Conservation (phyloP, 1,140 invertebrate species). For the Neocloeon triangulifer region DNA sequence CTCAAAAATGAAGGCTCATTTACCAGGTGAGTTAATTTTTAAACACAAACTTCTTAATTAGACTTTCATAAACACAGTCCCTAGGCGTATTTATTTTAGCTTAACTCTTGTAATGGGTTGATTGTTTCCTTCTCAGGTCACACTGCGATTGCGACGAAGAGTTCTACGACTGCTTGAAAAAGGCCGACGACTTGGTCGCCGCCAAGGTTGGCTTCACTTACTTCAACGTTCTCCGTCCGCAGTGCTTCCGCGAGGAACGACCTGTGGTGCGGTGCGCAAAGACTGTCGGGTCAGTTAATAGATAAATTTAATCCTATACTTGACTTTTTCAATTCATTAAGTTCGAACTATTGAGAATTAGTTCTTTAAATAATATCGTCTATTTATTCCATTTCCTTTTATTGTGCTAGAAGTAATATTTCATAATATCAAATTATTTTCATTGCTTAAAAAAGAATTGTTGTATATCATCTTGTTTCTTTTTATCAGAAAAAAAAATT, state of each 20-base stretch:
- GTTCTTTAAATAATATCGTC: conserved; percentile 13
- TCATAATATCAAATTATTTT: no score
- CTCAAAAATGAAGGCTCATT: conserved; percentile 22
- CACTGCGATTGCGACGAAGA: conserved; percentile 28
- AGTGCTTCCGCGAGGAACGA: conserved; percentile 25
- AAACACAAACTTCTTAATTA: not conserved
- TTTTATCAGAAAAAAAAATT: no score
- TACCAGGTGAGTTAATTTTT: conserved; percentile 15
- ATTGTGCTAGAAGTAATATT: no score
- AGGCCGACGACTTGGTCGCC: conserved; percentile 19
- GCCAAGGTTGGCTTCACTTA: conserved; percentile 26
- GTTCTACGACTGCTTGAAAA: conserved; percentile 27
- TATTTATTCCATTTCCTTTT: no score
- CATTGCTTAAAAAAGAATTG: no score
- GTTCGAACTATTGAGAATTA: conserved; percentile 4
- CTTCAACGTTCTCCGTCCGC: conserved; percentile 27
- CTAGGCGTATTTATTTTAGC: not conserved
- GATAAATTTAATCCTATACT: conserved; percentile 6
- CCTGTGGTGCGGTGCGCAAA: conserved; percentile 22
- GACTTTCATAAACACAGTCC: conserved; percentile 3
- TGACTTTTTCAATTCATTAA: conserved; percentile 6
- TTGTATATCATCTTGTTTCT: no score
- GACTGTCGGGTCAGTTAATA: conserved; percentile 19
- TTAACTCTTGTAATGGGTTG: not conserved
- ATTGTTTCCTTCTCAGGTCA: conserved; percentile 21